Evolutionary conservation across 2,797 vertebrate species (phyloP).

Genomic region (Oophaga sylvatica): DNA sequence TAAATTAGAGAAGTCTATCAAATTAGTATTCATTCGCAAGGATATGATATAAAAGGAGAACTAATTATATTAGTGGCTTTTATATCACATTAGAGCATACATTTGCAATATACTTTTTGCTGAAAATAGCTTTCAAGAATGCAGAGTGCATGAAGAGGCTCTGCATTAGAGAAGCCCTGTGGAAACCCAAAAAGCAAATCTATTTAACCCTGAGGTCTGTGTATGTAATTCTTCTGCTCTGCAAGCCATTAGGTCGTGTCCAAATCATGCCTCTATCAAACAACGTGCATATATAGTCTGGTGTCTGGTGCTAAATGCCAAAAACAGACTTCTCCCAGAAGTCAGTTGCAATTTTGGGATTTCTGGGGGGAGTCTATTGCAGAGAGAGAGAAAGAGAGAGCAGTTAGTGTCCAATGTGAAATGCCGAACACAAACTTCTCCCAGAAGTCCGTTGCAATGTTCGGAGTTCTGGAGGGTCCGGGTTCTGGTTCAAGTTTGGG

Average conservation of each 20-base stretch:
- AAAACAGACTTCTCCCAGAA: too few species aligned
- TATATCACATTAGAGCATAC: conserved; percentile 72
- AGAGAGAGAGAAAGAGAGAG: too few species aligned
- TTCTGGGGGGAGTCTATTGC: too few species aligned
- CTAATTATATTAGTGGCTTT: conserved; percentile 77
- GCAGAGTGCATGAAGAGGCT: conserved; percentile 23
- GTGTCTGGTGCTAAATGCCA: not conserved
- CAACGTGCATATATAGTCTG: not conserved
- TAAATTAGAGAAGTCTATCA: conserved; percentile 75
- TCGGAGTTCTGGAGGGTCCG: too few species aligned
- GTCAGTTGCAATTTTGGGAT: too few species aligned
- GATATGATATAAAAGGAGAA: conserved; percentile 75
- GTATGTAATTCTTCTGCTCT: not conserved
- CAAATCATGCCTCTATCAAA: not conserved
- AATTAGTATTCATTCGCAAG: conserved; percentile 78
- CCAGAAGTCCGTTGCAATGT: too few species aligned
- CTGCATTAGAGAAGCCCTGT: conserved; percentile 42
- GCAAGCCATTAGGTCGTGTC: not conserved
- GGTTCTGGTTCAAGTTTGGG: too few species aligned
- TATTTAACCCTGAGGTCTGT: conserved; percentile 12
- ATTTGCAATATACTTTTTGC: conserved; percentile 58
- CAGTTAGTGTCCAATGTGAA: too few species aligned
- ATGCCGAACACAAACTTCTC: too few species aligned
- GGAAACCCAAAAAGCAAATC: conserved; percentile 33
- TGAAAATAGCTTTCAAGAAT: conserved; percentile 54